Evolutionary conservation across 1,140 invertebrate species (phyloP).

Genomic region (Dolichoris vasculosae): DNA sequence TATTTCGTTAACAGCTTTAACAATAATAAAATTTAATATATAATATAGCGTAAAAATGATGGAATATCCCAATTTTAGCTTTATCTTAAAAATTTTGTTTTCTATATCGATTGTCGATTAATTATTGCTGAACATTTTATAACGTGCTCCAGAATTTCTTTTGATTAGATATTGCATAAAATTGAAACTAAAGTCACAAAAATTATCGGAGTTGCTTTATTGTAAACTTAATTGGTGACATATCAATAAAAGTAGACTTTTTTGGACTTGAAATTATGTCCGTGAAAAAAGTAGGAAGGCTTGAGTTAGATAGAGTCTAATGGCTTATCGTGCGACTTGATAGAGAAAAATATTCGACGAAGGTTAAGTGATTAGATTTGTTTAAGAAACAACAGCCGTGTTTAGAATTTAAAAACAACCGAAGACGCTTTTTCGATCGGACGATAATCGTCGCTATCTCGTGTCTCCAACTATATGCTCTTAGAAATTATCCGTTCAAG

Average conservation of each 20-base stretch:
- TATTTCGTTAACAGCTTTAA: background rate
- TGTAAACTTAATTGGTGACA: background rate
- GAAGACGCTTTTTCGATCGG: background rate
- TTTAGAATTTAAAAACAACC: conserved; percentile 5
- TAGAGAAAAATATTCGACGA: conserved; percentile 33
- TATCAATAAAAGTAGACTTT: conserved; percentile 22
- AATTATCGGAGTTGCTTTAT: background rate
- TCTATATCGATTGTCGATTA: background rate
- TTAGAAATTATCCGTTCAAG: too few species aligned
- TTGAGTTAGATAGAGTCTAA: background rate
- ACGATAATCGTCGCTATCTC: background rate
- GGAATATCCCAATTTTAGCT: background rate
- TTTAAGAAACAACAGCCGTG: background rate
- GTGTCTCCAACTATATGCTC: background rate
- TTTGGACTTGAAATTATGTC: conserved; percentile 6
- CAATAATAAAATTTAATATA: background rate
- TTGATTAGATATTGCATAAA: background rate
- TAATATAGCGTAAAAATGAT: background rate
- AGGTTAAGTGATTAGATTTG: conserved; percentile 29
- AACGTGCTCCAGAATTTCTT: background rate
- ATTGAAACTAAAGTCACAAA: background rate
- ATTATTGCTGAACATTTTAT: background rate
- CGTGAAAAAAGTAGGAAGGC: conserved; percentile 8
- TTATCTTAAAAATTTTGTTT: background rate
- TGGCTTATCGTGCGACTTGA: conserved; percentile 3